phyloP scores from a whole-genome alignment of 2,888 invertebrate genomes.

The Kuschelorhynchus macadamiae region DNA sequence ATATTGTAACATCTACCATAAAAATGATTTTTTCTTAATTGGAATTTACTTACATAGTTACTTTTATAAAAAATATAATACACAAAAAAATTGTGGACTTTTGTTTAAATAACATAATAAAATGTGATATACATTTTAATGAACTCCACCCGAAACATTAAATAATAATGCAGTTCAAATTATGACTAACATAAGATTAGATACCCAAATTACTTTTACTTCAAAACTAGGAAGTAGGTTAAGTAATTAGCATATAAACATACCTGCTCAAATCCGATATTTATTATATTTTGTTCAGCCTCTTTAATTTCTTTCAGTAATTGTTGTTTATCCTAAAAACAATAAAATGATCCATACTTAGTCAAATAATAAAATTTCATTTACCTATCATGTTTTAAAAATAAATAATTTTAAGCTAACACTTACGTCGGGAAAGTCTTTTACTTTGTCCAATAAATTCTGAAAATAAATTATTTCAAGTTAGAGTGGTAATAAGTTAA shows the following conservation, averaged over 20 bases:
- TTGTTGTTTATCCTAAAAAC: conserved; percentile 60
- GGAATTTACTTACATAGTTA: too few species aligned
- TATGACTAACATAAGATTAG: too few species aligned
- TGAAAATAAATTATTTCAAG: conserved; percentile 57
- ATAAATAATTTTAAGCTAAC: too few species aligned
- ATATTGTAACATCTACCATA: too few species aligned
- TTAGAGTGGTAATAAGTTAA: conserved; percentile 11
- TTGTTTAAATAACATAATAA: too few species aligned
- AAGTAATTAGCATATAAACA: conserved; percentile 29
- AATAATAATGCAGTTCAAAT: too few species aligned
- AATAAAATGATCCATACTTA: background rate
- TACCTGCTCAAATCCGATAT: conserved; percentile 66
- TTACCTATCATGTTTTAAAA: background rate
- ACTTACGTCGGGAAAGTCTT: conserved; percentile 63
- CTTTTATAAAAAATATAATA: too few species aligned
- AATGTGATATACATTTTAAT: too few species aligned
- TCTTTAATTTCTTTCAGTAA: conserved; percentile 62
- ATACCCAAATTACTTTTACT: background rate
- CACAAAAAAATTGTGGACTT: too few species aligned
- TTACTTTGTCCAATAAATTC: conserved; percentile 61
- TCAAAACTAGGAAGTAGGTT: conserved; percentile 21
- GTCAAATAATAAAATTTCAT: conserved; percentile 16
- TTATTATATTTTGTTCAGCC: conserved; percentile 65
- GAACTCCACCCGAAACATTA: too few species aligned
- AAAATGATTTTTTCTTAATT: too few species aligned